These are phyloP conservation scores for Grallaria varia DNA, from an alignment of 2,113 vertebrate species.

Conservation along the genomic window DNA sequence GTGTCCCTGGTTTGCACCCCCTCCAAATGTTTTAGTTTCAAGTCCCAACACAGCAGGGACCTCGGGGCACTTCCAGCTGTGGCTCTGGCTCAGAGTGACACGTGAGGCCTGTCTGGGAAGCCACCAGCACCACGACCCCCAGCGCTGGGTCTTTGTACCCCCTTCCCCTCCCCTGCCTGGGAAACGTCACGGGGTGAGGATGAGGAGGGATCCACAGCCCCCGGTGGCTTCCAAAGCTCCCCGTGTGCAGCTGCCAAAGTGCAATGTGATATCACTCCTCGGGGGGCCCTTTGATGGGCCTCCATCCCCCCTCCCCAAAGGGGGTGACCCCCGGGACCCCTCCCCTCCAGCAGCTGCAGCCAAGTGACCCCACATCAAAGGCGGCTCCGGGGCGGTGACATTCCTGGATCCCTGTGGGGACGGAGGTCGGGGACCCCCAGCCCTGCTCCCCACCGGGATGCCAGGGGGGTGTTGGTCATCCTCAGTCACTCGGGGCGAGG, in stretches of 20 bases:
- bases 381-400: background rate
- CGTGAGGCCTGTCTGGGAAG: background rate
- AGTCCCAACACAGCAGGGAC: background rate
- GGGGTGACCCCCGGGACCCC: background rate
- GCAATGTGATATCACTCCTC: background rate
- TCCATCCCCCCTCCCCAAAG: too few species aligned
- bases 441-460: background rate
- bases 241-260: background rate
- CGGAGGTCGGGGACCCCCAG: background rate
- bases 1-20: background rate
- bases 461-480: rapidly evolving
- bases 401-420: background rate
- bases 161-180: background rate
- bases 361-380: constrained; percentile 5
- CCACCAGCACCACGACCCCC: background rate
- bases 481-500: rapidly evolving
- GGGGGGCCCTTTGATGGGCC: constrained; percentile 7
- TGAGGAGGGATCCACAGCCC: background rate
- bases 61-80: background rate
- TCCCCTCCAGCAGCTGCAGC: background rate
- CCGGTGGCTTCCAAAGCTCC: background rate
- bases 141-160: rapidly evolving
- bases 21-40: background rate
- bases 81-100: background rate
- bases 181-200: background rate